Conservation (phyloP, 1,140 invertebrate genomes). For the Rhagoletis pomonella region DNA sequence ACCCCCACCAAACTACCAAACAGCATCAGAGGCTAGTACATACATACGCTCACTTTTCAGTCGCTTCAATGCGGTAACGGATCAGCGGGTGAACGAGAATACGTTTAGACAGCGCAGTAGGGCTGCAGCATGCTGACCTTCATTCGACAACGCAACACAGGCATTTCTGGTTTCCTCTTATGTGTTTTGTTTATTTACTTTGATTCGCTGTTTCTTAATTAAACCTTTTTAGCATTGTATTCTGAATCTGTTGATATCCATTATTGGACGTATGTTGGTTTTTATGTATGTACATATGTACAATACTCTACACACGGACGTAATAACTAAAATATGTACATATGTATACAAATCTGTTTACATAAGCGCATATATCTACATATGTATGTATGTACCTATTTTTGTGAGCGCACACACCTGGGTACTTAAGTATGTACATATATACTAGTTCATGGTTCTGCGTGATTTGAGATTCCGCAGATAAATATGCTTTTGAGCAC, state of each 20-base stretch:
- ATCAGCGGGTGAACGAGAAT: background rate
- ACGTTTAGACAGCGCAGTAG: background rate
- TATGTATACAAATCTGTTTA: too few species aligned
- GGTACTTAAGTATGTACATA: too few species aligned
- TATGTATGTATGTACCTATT: too few species aligned
- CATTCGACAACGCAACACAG: slow-evolving; percentile 33
- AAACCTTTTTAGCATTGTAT: slow-evolving; percentile 30
- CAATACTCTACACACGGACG: too few species aligned
- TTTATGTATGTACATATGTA: background rate
- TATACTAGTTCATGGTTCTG: background rate
- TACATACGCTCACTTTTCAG: background rate
- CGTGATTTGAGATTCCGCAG: background rate
- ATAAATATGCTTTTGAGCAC: background rate
- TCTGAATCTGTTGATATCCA: background rate
- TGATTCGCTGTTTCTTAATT: slow-evolving; percentile 16
- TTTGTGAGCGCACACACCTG: too few species aligned
- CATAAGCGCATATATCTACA: too few species aligned
- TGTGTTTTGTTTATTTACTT: slow-evolving; percentile 18
- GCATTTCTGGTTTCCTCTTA: slow-evolving; percentile 43
- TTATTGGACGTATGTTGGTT: background rate
- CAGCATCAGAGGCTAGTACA: background rate
- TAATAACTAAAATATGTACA: background rate
- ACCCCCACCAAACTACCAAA: background rate
- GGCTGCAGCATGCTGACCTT: slow-evolving; percentile 29
- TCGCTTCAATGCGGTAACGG: background rate